These are phyloP conservation scores for Drosophila sp. DNA, from an alignment of 1,140 invertebrate species.

Conservation along the genomic window DNA sequence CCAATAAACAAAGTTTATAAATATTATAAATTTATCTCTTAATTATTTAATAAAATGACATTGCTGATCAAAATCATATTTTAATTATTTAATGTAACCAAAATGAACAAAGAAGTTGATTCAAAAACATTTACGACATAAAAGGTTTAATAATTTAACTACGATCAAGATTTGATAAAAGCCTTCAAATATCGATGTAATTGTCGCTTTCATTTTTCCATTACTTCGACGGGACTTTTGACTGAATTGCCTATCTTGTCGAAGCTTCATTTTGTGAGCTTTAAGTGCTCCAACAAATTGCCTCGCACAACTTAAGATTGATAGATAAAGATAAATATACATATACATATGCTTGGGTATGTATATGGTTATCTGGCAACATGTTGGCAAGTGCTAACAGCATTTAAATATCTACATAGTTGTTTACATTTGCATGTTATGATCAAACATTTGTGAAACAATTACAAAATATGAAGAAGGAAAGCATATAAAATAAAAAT, in stretches of 20 bases:
- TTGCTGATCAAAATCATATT: too few species aligned
- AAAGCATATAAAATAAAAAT: background rate
- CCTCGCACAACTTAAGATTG: slow-evolving; percentile 1
- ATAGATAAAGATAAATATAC: background rate
- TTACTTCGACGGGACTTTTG: too few species aligned
- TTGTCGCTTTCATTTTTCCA: too few species aligned
- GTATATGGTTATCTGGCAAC: background rate
- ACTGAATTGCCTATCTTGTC: background rate
- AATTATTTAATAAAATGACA: too few species aligned
- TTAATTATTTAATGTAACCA: too few species aligned
- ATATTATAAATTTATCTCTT: too few species aligned
- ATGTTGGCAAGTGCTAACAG: slow-evolving; percentile 18
- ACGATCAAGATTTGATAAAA: too few species aligned
- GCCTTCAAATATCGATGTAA: too few species aligned
- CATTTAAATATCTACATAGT: slow-evolving; percentile 18
- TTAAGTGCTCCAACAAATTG: background rate
- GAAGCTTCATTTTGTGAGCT: background rate
- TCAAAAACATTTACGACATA: too few species aligned
- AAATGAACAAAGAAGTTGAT: too few species aligned
- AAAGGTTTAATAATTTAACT: too few species aligned
- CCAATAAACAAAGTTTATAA: too few species aligned
- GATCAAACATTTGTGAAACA: slow-evolving; percentile 45
- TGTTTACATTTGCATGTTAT: slow-evolving; percentile 44
- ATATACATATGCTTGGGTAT: background rate
- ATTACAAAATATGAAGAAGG: slow-evolving; percentile 34